phyloP scores from a whole-genome alignment of 2,797 vertebrate species.

The Amazona finschi region DNA sequence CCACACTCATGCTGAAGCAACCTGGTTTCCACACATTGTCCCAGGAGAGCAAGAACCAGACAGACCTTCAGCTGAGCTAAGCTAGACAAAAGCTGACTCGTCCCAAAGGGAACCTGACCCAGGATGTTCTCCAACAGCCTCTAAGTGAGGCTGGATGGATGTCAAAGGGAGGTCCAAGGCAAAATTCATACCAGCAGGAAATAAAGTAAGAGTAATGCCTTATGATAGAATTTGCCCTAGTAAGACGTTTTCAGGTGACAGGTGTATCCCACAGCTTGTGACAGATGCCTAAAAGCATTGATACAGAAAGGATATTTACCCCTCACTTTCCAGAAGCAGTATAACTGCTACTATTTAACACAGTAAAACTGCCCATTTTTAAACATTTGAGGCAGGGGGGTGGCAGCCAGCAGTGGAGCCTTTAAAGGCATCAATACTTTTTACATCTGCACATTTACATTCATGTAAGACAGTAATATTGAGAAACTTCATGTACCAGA shows the following conservation, averaged over 20 bases:
- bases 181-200: not conserved
- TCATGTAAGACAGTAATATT: not conserved
- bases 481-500: not conserved
- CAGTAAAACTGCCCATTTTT: accelerated
- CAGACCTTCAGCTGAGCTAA: not conserved
- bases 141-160: not conserved
- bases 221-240: not conserved
- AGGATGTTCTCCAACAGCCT: not conserved
- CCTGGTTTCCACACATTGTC: not conserved
- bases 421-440: not conserved
- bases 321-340: not conserved
- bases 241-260: not conserved
- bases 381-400: not conserved
- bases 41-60: not conserved
- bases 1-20: not conserved
- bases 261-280: not conserved
- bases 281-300: not conserved
- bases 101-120: not conserved
- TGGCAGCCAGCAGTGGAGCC: not conserved
- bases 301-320: not conserved
- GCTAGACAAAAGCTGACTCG: not conserved
- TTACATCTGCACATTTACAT: not conserved
- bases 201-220: not conserved
- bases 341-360: not conserved
- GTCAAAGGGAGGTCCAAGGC: not conserved